Conservation (phyloP, 2,888 invertebrate genomes). For the Torymus auratus region DNA sequence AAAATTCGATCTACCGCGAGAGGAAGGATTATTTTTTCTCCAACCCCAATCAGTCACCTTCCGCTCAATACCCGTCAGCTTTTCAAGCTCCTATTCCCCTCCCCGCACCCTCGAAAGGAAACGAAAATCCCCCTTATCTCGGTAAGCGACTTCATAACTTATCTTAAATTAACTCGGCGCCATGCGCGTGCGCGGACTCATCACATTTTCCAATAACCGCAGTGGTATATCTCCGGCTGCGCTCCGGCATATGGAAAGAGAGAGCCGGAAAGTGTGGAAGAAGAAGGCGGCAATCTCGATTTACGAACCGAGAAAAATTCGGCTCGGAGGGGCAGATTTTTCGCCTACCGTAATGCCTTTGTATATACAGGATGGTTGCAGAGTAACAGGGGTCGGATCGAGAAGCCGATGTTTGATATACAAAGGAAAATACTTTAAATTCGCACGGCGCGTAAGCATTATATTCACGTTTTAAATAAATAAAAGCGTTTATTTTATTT, state of each 20-base stretch:
- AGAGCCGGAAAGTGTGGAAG: slow-evolving; percentile 34
- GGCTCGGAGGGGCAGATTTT: slow-evolving; percentile 21
- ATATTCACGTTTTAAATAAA: too few relatives aligned
- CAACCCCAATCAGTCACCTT: slow-evolving; percentile 2
- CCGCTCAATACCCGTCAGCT: slow-evolving; percentile 15
- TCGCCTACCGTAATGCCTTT: not conserved
- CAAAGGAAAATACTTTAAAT: too few relatives aligned
- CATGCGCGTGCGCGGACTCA: slow-evolving; percentile 17
- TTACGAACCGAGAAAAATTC: slow-evolving; percentile 58
- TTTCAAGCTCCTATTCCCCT: not conserved
- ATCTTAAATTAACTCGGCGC: slow-evolving; percentile 53
- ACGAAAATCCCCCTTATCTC: slow-evolving; percentile 21
- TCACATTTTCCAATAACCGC: slow-evolving; percentile 53
- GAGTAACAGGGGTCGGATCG: too few relatives aligned
- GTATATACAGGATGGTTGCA: too few relatives aligned
- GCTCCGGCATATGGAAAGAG: not conserved
- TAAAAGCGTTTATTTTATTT: too few relatives aligned
- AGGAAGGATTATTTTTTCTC: not conserved
- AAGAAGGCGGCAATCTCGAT: slow-evolving; percentile 46
- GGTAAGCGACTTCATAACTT: slow-evolving; percentile 45
- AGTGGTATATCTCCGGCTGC: slow-evolving; percentile 14
- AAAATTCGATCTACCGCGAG: not conserved
- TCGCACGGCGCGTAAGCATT: too few relatives aligned
- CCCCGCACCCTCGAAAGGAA: not conserved
- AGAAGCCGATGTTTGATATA: too few relatives aligned